Evolutionary conservation across 1,140 invertebrate species (phyloP).

Genomic region (Varroa destructor): DNA sequence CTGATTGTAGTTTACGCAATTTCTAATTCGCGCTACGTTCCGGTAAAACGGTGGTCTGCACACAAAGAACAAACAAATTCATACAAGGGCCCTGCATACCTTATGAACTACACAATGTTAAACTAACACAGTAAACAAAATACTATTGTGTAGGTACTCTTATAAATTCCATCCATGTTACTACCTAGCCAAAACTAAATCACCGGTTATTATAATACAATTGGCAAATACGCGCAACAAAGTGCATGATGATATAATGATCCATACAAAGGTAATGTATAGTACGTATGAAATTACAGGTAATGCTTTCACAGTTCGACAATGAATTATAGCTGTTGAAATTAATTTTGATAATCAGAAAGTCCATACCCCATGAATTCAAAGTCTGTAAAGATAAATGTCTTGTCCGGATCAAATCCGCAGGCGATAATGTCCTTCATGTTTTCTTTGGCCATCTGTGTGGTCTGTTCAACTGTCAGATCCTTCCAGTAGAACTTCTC

Average conservation of each 20-base stretch:
- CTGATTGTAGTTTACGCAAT: slow-evolving; percentile 88
- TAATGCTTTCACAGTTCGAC: no score
- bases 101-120: slow-evolving; percentile 29
- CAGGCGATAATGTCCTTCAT: slow-evolving; percentile 95
- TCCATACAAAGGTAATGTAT: no score
- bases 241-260: no score
- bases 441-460: slow-evolving; percentile 73
- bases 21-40: slow-evolving; percentile 80
- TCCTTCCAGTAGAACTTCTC: slow-evolving; percentile 98
- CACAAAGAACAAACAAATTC: slow-evolving; percentile 41
- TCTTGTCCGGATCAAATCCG: slow-evolving; percentile 89
- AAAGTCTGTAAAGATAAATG: slow-evolving; percentile 92
- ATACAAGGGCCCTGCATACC: slow-evolving; percentile 1
- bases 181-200: no score
- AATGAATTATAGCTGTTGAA: not conserved
- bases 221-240: not conserved
- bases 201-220: not conserved
- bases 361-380: slow-evolving; percentile 75
- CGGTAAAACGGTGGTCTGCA: slow-evolving; percentile 64
- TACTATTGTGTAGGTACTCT: not conserved
- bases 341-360: not conserved
- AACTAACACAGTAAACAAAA: slow-evolving; percentile 28
- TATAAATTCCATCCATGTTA: no score
- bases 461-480: slow-evolving; percentile 72
- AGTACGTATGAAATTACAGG: no score